Base-by-base conservation (phyloP, 2,113 vertebrate species). In the Brachirus orientalis region DNA sequence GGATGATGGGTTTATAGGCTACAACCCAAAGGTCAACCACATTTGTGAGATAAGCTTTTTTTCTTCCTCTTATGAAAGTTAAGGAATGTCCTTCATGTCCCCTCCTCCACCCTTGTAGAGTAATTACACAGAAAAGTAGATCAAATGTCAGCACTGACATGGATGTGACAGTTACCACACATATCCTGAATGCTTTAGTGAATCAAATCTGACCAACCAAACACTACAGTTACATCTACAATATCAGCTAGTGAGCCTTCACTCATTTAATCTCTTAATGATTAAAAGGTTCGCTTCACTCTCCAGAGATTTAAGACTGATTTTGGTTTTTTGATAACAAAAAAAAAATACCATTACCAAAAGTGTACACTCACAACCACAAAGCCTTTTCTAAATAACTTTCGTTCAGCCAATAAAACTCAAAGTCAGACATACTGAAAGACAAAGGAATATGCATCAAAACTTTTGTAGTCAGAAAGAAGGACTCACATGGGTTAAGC, bases 11-110 rank as follows among this genome's bases (percentile, higher is more conserved):
- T 79, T 75, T 83, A 80, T 62, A 59, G 73, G 66, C 63, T 65
- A 58, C 16, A 36, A 73, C 71, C 75, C 63, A 86, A 85, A 87
- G 81, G 79, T 83, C 82, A 88, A 70, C 69, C 67, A 48, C 75
- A 72, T 75, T 73, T 74, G 55, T 43, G n/a, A 75, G 71, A 83
- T 67, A 76, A 78, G 54, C 61, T 35, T 45, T 51, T 40, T 47
- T 74, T 64, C 16, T 18, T 0, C 20, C 50, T 48, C 40, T 58
- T 70, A 35, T 51, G 56, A 77, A 80, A 77, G 63, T 50, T 38
- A 51, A 80, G 28, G 69, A 86, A 86, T 70, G 69, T 18, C 63
- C 44, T 35, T 45, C 12, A 22, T 2, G n/a, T 44, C 43, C 62
- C 72, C 62, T 63, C 48, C 45, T 80, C 64, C 63, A 65, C 37